phyloP scores from a whole-genome alignment of 2,888 invertebrate genomes.

The Hirtodrosophila alboralis region DNA sequence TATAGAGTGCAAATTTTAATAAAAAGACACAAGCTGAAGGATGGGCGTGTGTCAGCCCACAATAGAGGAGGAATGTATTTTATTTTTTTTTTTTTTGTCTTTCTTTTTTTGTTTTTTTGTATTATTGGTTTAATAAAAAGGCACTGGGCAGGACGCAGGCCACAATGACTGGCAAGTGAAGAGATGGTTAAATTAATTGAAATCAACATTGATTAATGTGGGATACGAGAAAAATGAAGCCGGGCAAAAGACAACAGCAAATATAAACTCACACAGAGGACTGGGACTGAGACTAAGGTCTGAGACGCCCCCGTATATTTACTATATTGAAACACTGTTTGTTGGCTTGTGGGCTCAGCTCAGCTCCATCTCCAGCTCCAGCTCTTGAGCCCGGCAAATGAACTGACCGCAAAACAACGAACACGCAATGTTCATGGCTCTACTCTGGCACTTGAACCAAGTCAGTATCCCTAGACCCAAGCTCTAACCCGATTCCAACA shows the following conservation, averaged over 20 bases:
- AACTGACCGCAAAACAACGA: slow-evolving; percentile 69
- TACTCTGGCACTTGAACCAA: slow-evolving; percentile 26
- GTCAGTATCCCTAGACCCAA: slow-evolving; percentile 3
- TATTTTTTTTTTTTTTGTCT: slow-evolving; percentile 1
- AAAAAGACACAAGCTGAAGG: slow-evolving; percentile 52
- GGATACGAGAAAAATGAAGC: slow-evolving; percentile 68
- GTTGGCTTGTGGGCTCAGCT: slow-evolving; percentile 42
- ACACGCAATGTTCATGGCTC: slow-evolving; percentile 65
- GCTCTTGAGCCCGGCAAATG: slow-evolving; percentile 57
- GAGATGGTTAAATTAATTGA: slow-evolving; percentile 80
- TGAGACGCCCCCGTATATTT: slow-evolving; percentile 41
- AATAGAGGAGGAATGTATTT: slow-evolving; percentile 32
- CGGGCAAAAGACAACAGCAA: slow-evolving; percentile 39
- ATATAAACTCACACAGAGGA: too few species aligned
- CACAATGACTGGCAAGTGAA: slow-evolving; percentile 71
- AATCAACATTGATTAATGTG: slow-evolving; percentile 81
- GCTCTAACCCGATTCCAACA: not conserved
- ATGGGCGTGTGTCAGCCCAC: slow-evolving; percentile 54
- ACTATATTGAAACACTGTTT: slow-evolving; percentile 38
- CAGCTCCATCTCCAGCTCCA: slow-evolving; percentile 16
- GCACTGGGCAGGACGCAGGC: slow-evolving; percentile 44
- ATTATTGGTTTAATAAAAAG: slow-evolving; percentile 60
- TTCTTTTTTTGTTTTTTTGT: slow-evolving; percentile 18
- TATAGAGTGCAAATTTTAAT: slow-evolving; percentile 74
- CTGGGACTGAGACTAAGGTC: not conserved